A percentile compares a stretch with the other conserved stretches of the same genome.
Evolutionary conservation across 2,888 invertebrate species (phyloP).

Genomic region (Volucella inanis): DNA sequence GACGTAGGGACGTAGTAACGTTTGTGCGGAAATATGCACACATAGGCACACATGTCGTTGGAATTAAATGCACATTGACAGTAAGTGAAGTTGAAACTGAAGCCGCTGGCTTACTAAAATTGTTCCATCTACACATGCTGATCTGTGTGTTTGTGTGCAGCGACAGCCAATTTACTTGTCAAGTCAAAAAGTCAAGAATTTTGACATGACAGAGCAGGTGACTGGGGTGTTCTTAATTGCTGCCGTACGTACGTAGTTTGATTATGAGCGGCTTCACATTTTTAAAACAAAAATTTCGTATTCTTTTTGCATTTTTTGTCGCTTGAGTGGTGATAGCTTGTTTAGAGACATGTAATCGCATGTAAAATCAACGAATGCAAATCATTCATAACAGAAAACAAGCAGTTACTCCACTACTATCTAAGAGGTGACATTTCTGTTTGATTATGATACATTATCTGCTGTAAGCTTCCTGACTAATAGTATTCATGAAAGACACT

Average conservation of each 20-base stretch:
- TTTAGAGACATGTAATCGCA: too few species aligned
- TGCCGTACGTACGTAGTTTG: background rate
- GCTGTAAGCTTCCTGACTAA: too few species aligned
- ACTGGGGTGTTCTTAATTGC: conserved; percentile 8
- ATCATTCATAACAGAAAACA: too few species aligned
- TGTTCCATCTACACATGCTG: background rate
- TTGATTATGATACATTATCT: too few species aligned
- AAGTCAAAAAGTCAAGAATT: conserved; percentile 54
- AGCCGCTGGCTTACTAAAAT: conserved; percentile 43
- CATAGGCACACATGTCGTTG: conserved; percentile 14
- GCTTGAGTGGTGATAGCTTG: background rate
- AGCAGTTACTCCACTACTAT: too few species aligned
- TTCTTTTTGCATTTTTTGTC: conserved; percentile 4
- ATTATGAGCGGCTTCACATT: conserved; percentile 13
- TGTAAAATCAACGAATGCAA: too few species aligned
- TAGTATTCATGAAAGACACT: too few species aligned
- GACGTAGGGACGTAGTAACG: conserved; percentile 52
- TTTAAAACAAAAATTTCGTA: background rate
- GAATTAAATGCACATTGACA: conserved; percentile 32
- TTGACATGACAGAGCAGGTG: conserved; percentile 62
- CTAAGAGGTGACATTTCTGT: too few species aligned
- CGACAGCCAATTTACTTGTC: conserved; percentile 54
- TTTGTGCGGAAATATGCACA: conserved; percentile 20
- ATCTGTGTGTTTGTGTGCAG: conserved; percentile 5
- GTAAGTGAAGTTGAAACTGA: conserved; percentile 33